These are phyloP conservation scores for Sebastes matsubarae DNA, from an alignment of 2,797 vertebrate species.

Conservation along the genomic window DNA sequence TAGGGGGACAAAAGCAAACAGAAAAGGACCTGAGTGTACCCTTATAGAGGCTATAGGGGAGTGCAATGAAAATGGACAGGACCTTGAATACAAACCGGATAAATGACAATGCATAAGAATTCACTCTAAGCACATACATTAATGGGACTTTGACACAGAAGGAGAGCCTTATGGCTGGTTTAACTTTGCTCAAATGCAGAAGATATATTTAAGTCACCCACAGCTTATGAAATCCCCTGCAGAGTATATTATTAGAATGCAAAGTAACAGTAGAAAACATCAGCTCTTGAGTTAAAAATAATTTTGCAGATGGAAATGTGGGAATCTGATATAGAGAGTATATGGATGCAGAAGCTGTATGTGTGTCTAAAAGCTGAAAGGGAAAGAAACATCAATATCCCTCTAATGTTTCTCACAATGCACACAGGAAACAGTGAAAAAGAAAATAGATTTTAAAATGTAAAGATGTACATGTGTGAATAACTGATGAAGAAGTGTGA, in stretches of 20 bases:
- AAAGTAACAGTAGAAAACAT: not conserved
- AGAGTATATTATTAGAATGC: not conserved
- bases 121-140: not conserved
- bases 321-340: not conserved
- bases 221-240: not conserved
- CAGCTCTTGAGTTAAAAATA: not conserved
- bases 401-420: no score
- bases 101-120: not conserved
- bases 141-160: not conserved
- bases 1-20: slow-evolving; percentile 1
- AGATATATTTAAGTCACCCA: not conserved
- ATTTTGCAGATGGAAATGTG: not conserved
- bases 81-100: not conserved
- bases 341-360: not conserved
- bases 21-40: not conserved
- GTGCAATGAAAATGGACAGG: not conserved
- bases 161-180: not conserved
- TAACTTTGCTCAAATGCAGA: not conserved
- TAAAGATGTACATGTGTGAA: no score
- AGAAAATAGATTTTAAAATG: no score
- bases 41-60: not conserved
- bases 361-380: not conserved
- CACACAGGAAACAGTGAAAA: no score
- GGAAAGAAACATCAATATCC: no score
- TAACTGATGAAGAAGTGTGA: no score